These are phyloP conservation scores for Catharus bicknelli DNA, from an alignment of 2,113 vertebrate genomes.

Conservation along the genomic window DNA sequence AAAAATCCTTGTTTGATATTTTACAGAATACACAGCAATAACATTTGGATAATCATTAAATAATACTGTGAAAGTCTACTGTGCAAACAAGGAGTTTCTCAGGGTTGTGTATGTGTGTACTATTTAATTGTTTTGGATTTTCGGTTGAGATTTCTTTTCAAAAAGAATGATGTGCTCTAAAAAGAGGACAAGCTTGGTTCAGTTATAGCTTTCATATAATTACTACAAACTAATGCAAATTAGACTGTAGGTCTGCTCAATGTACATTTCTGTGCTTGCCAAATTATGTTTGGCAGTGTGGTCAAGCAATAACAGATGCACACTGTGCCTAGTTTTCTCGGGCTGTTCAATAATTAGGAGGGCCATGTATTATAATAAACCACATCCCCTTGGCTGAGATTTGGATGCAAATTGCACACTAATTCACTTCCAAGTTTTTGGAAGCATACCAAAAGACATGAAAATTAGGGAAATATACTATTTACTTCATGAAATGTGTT, in stretches of 20 bases:
- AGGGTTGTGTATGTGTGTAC: slow-evolving; percentile 20
- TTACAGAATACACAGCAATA: slow-evolving; percentile 51
- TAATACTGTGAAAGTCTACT: slow-evolving; percentile 63
- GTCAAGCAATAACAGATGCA: slow-evolving; percentile 87
- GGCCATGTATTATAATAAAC: slow-evolving; percentile 89
- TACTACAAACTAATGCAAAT: slow-evolving; percentile 81
- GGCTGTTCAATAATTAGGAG: slow-evolving; percentile 88
- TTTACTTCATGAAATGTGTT: slow-evolving; percentile 78
- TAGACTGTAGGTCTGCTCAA: slow-evolving; percentile 84
- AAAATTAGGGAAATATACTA: slow-evolving; percentile 83
- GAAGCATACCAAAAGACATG: slow-evolving; percentile 81
- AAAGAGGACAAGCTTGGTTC: slow-evolving; percentile 78
- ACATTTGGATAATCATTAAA: slow-evolving; percentile 68
- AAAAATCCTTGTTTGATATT: background rate
- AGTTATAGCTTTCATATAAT: slow-evolving; percentile 81
- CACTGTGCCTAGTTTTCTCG: slow-evolving; percentile 83
- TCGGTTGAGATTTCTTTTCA: slow-evolving; percentile 64
- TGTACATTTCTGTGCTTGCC: slow-evolving; percentile 82
- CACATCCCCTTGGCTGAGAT: slow-evolving; percentile 92
- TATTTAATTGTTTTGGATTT: slow-evolving; percentile 64
- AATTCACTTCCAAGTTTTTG: slow-evolving; percentile 85
- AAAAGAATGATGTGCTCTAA: slow-evolving; percentile 74
- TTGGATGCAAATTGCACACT: slow-evolving; percentile 85
- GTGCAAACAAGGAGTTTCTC: slow-evolving; percentile 69
- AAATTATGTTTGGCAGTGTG: slow-evolving; percentile 85